Evolutionary conservation across 1,140 invertebrate species (phyloP), one percentile per base, ranked within the genome.

Genomic region (Globodera ellingtonae): DNA sequence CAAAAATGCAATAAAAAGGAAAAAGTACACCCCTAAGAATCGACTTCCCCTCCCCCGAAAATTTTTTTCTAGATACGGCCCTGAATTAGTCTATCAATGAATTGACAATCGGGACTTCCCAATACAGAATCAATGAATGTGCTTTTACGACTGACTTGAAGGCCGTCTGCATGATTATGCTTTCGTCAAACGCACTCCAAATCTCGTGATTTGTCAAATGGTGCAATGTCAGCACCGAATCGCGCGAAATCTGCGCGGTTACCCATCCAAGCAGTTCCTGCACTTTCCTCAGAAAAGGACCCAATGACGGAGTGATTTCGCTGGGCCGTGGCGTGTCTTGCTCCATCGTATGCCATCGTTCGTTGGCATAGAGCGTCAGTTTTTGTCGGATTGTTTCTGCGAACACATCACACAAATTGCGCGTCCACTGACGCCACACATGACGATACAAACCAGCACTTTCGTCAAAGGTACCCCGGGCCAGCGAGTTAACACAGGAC

Each of bases 191-290:
- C 18, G 62, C 74, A 47, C 65, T 52, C 83, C 83, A 84, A 52
- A 84, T 65, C 74, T 84, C 83, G 77, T 85, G 69, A 52, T 84
- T 84, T 48, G 77, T 79, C 24, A 84, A 72, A 79, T 82, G 79
- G 69, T 75, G 84, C 21, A 84, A 48, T 6, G 81, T 80, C 18
- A 84, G 62, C 21, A 82, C 56, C 24, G 83, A 86, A 71, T 83
- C 84, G 18, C 52, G 66, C 8, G 84, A 85, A 52, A 84, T 82
- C 46, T 84, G 78, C 35, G 66, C 62, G 6, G 52, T 59, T 18
- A 86, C 9, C 83, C 79, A 84, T 47, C 52, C 72, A 24, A 84
- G 79, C 46, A 74, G 48, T 62, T 75, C 15, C 10, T 74, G 65
- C 47, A 86, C 67, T 76, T 82, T 52, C 35, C 56, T 48, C 10